Conservation (phyloP, 2,888 invertebrate species). For the Bursaphelenchus okinawaensis region DNA sequence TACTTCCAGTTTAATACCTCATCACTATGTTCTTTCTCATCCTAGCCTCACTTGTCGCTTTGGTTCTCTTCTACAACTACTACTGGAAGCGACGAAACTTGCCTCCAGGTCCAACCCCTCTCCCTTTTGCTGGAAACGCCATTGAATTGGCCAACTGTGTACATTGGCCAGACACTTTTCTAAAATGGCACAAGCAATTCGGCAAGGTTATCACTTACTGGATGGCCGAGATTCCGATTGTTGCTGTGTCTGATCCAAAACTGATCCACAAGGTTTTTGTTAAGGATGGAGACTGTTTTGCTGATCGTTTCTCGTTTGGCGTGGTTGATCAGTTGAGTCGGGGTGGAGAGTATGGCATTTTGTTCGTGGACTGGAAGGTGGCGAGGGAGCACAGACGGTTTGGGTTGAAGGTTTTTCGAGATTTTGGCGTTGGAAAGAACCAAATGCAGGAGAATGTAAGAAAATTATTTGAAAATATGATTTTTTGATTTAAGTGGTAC, state of each 20-base stretch:
- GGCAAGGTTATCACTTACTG: constrained; percentile 18
- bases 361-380: constrained; percentile 17
- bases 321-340: background rate
- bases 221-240: constrained; percentile 16
- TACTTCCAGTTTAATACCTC: background rate
- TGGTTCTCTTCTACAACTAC: constrained; percentile 6
- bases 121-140: constrained; percentile 15
- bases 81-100: constrained; percentile 18
- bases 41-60: background rate
- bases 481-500: background rate
- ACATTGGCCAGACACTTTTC: constrained; percentile 10
- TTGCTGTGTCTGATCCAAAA: constrained; percentile 15
- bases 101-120: constrained; percentile 20
- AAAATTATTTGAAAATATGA: too few species aligned
- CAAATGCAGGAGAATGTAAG: constrained; percentile 23
- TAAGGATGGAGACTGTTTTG: constrained; percentile 15
- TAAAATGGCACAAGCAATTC: constrained; percentile 8
- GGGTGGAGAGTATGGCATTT: constrained; percentile 15
- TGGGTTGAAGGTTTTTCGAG: constrained; percentile 14
- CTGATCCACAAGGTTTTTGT: constrained; percentile 10
- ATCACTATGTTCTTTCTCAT: background rate
- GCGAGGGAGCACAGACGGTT: constrained; percentile 22
- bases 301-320: constrained; percentile 3
- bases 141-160: constrained; percentile 1
- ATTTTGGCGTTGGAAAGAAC: constrained; percentile 22